These are phyloP conservation scores for Drosophila colorata DNA, from an alignment of 2,888 invertebrate species.

Conservation along the genomic window DNA sequence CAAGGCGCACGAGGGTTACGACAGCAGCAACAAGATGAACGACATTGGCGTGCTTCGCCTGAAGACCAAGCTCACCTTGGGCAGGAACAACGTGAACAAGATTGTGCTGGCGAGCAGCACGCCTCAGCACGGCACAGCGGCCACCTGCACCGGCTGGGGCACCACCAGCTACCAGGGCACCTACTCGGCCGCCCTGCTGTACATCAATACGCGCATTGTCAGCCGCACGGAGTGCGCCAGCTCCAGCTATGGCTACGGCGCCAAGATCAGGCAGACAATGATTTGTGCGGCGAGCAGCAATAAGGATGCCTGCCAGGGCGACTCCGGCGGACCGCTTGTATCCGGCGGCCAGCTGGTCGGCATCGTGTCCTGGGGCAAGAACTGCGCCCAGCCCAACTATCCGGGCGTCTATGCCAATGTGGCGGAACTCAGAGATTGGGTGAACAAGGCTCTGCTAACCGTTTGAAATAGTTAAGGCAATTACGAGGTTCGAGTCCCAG, in stretches of 20 bases:
- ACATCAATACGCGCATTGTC: conserved; percentile 53
- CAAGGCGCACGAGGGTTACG: conserved; percentile 44
- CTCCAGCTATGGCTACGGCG: conserved; percentile 83
- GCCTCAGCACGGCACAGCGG: conserved; percentile 37
- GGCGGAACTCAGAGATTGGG: conserved; percentile 62
- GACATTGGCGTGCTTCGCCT: conserved; percentile 54
- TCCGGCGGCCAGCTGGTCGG: conserved; percentile 67
- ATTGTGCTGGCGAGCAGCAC: conserved; percentile 48
- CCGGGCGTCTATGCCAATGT: conserved; percentile 81
- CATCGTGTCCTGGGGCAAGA: conserved; percentile 80
- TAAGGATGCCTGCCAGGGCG: conserved; percentile 81
- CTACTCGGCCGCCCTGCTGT: conserved; percentile 32
- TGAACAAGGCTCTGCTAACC: conserved; percentile 37
- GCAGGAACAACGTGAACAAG: conserved; percentile 38
- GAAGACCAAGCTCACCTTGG: conserved; percentile 26
- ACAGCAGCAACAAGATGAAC: conserved; percentile 10
- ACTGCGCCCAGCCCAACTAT: conserved; percentile 67
- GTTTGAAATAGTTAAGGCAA: neutral
- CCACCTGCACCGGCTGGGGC: conserved; percentile 60
- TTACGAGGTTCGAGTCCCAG: neutral
- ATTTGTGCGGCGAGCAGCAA: conserved; percentile 67
- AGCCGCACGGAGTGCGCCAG: conserved; percentile 81
- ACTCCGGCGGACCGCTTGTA: conserved; percentile 82
- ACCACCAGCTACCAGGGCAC: conserved; percentile 29
- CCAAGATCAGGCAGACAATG: conserved; percentile 59